Evolutionary conservation across 2,113 vertebrate genomes (phyloP).

Genomic region (Recurvirostra avosetta): DNA sequence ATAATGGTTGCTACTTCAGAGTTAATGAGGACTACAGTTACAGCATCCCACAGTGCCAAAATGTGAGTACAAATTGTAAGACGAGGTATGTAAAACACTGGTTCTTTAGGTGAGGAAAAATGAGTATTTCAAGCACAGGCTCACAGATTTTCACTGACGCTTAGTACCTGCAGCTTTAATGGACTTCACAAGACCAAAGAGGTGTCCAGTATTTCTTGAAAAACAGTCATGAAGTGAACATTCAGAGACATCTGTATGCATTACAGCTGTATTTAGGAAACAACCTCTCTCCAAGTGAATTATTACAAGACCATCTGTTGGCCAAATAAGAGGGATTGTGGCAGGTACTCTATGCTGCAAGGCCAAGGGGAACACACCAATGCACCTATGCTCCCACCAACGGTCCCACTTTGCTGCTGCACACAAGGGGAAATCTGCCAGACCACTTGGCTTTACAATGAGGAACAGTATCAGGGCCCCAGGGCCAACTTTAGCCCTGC

Average conservation of each 20-base stretch:
- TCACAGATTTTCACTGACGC: background rate
- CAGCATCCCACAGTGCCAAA: background rate
- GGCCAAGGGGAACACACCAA: background rate
- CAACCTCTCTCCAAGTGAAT: background rate
- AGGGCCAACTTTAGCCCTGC: background rate
- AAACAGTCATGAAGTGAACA: background rate
- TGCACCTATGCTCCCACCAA: background rate
- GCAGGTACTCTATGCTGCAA: background rate
- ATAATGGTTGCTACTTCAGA: background rate
- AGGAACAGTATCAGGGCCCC: background rate
- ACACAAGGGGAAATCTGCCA: background rate
- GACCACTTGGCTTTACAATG: background rate
- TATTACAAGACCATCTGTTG: background rate
- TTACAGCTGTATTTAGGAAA: background rate
- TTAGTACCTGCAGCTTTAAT: background rate
- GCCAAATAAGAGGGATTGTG: background rate
- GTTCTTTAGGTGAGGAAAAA: background rate
- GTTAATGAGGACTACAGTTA: background rate
- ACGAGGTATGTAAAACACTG: background rate
- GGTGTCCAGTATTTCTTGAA: background rate
- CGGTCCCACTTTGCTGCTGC: background rate
- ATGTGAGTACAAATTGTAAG: background rate
- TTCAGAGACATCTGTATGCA: background rate
- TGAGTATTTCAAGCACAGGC: background rate
- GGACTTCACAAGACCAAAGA: background rate